Conservation (phyloP, 2,797 vertebrate genomes). For the Acanthiza pusilla region DNA sequence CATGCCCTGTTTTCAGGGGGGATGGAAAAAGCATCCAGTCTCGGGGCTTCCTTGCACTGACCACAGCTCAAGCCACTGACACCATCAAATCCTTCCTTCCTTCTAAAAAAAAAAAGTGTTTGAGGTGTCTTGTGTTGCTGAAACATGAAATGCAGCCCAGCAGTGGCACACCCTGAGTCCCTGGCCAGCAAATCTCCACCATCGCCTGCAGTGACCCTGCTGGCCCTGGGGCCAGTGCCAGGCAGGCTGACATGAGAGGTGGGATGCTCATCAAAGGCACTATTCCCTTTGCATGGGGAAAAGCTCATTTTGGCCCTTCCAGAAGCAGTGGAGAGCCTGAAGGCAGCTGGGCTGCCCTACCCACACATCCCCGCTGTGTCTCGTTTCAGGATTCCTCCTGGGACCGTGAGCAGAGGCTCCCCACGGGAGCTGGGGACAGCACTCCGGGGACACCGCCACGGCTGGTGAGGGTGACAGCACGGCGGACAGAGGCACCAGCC, state of each 20-base stretch:
- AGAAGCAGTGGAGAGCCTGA: neutral
- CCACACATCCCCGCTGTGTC: accelerated
- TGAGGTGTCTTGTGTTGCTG: neutral
- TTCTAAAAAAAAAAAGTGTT: neutral
- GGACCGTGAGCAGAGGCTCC: neutral
- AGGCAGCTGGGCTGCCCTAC: neutral
- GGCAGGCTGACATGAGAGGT: neutral
- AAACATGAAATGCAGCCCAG: neutral
- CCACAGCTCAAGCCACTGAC: neutral
- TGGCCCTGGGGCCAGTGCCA: neutral
- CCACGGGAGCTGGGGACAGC: neutral
- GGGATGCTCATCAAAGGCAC: neutral
- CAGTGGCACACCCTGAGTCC: neutral
- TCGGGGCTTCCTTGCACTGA: neutral
- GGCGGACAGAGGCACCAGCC: conserved; percentile 80
- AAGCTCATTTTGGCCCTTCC: neutral
- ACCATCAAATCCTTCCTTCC: neutral
- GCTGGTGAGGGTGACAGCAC: conserved; percentile 81
- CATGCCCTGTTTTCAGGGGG: accelerated
- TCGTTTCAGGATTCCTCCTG: neutral
- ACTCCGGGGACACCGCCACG: accelerated
- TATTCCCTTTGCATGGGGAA: accelerated
- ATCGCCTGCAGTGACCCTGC: accelerated
- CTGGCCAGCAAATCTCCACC: neutral
- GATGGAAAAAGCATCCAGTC: neutral